phyloP scores from a whole-genome alignment of 2,888 invertebrate species.

The Melanostoma mellinum region DNA sequence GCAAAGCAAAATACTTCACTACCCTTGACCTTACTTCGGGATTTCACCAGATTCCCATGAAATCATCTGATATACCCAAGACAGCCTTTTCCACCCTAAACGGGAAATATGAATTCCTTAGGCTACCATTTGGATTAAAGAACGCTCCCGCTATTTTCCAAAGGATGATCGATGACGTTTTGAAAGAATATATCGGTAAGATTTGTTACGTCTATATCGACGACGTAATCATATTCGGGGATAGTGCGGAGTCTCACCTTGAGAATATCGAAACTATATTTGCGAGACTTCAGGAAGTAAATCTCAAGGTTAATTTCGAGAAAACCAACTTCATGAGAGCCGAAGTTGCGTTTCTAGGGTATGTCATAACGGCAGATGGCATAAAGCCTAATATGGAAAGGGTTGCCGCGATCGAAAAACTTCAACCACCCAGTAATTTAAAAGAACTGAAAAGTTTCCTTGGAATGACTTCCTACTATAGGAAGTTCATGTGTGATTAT shows the following conservation, averaged over 20 bases:
- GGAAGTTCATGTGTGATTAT: too few relatives aligned
- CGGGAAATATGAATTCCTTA: conserved; percentile 55
- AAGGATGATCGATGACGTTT: conserved; percentile 40
- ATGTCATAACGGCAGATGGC: too few relatives aligned
- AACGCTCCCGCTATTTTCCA: conserved; percentile 58
- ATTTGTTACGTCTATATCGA: conserved; percentile 46
- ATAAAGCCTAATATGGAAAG: too few relatives aligned
- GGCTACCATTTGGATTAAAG: conserved; percentile 52
- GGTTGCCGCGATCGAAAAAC: background rate
- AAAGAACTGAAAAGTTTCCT: conserved; percentile 5
- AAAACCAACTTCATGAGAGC: too few relatives aligned
- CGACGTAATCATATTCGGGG: too few relatives aligned
- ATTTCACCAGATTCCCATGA: conserved; percentile 53
- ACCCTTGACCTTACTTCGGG: conserved; percentile 51
- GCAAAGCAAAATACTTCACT: conserved; percentile 35
- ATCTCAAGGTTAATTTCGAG: too few relatives aligned
- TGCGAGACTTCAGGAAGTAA: too few relatives aligned
- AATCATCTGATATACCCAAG: conserved; percentile 50
- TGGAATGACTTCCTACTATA: conserved; percentile 44
- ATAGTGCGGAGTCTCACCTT: too few relatives aligned
- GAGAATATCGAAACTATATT: too few relatives aligned
- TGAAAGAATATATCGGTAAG: conserved; percentile 23
- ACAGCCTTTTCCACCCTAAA: conserved; percentile 56
- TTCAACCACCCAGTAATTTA: conserved; percentile 1
- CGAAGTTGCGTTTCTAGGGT: too few relatives aligned